These are phyloP conservation scores for Drosophila persimilis DNA, from an alignment of 1,140 invertebrate genomes.

Conservation along the genomic window DNA sequence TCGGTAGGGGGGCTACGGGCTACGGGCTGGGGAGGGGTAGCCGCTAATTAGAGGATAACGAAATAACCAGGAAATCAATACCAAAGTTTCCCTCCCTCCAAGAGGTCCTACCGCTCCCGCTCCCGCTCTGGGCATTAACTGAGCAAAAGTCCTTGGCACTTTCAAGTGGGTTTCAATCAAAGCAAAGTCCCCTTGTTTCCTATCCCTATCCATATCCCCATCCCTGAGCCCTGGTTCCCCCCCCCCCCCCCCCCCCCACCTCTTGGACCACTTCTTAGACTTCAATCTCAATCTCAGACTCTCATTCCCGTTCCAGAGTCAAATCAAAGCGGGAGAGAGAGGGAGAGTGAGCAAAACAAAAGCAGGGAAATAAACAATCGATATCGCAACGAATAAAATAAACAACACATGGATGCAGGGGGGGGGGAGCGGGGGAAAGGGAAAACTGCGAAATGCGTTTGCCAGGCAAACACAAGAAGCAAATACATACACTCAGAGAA, in stretches of 20 bases:
- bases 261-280: slow-evolving; percentile 14
- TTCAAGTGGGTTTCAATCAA: slow-evolving; percentile 45
- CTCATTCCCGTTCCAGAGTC: slow-evolving; percentile 7
- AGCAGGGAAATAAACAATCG: slow-evolving; percentile 68
- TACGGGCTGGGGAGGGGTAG: neutral
- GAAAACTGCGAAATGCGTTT: slow-evolving; percentile 20
- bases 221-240: no score
- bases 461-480: slow-evolving; percentile 8
- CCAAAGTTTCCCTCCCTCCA: neutral
- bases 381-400: slow-evolving; percentile 70
- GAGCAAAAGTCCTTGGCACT: slow-evolving; percentile 29
- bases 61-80: slow-evolving; percentile 27
- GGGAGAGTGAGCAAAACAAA: slow-evolving; percentile 33
- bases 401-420: slow-evolving; percentile 48
- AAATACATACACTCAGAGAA: slow-evolving; percentile 30
- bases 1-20: no score
- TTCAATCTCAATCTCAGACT: slow-evolving; percentile 15
- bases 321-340: slow-evolving; percentile 31
- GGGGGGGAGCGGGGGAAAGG: slow-evolving; percentile 17
- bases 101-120: neutral
- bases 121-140: slow-evolving; percentile 11
- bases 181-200: no score
- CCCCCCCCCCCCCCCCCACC: no score
- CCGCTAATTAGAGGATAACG: slow-evolving; percentile 46
- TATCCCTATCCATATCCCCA: no score